Base-by-base conservation (phyloP, 2,888 invertebrate genomes). In the Philereme vetulata region DNA sequence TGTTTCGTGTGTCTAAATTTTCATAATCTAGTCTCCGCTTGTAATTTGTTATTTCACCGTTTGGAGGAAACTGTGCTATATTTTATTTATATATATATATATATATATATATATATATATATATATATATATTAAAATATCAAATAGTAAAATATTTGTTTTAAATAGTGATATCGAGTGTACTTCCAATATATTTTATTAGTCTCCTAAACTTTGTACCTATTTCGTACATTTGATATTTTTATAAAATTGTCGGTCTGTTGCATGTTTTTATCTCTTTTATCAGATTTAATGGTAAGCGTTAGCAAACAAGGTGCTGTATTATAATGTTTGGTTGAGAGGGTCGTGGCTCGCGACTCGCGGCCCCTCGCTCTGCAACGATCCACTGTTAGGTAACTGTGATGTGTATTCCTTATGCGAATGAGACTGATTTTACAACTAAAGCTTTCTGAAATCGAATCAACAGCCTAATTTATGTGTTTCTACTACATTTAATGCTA, bases 331-430 rank as follows among this genome's bases (percentile, higher is more conserved):
- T 88, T 80, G 77, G 85, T 88, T 85, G 71, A 75, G 87, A 82
- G 87, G 88, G 88, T 76, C 85, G n/a, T n/a, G n/a, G n/a, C n/a
- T n/a, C n/a, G n/a, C n/a, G n/a, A n/a, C n/a, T n/a, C n/a, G 74
- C 76, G 84, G 86, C 81, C 87, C 84, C 88, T 87, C 84, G 83
- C 78, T 80, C 85, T 84, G 85, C 89, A 86, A 88, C 89, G 90
- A 89, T 90, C 90, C 91, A 88, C 90, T 90, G 89, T 85, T 87
- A 21, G 21, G 21, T 21, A 49, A 52, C 62, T 84, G 85, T 89
- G 90, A 90, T 91, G 91, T 91, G 90, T 91, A 89, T 90, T 91
- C 91, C 91, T 92, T 91, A 91, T 91, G 91, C 87, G 90, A 90
- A 91, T 90, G 91, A 92, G 91, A 92, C 91, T 92, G 91, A 92